These are phyloP conservation scores for Cyclopterus lumpus DNA, from an alignment of 2,797 vertebrate genomes.

Conservation along the genomic window DNA sequence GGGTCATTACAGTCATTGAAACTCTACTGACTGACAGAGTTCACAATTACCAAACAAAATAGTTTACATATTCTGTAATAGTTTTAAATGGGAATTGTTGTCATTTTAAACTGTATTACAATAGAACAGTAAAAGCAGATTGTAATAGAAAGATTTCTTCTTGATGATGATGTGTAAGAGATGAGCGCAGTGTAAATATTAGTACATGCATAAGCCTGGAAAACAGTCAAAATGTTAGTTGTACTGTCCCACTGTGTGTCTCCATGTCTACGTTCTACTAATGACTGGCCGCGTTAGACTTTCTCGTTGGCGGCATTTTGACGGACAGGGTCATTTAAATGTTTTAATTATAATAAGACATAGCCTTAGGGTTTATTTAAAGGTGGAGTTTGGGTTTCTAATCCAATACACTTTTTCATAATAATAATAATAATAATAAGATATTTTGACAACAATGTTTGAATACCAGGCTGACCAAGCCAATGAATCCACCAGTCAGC, in stretches of 20 bases:
- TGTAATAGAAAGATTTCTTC: neutral
- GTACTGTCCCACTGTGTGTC: neutral
- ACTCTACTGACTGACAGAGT: neutral
- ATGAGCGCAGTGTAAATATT: neutral
- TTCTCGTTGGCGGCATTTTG: neutral
- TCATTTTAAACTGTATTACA: neutral
- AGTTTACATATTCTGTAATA: neutral
- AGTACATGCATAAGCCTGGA: neutral
- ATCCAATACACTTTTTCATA: no score
- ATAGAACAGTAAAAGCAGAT: neutral
- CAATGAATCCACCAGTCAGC: no score
- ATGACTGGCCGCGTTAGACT: neutral
- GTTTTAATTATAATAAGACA: neutral
- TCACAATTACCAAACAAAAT: neutral
- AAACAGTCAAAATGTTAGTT: neutral
- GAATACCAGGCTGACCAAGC: no score
- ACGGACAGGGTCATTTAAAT: neutral
- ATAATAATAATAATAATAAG: no score
- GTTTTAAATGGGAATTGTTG: no score
- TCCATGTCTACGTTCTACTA: no score
- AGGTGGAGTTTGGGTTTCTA: neutral
- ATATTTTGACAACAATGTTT: no score
- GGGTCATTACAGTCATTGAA: slow-evolving; percentile 1
- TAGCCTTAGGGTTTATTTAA: no score
- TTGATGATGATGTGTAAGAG: neutral